phyloP scores from a whole-genome alignment of 2,113 vertebrate species.

The Cairina moschata region DNA sequence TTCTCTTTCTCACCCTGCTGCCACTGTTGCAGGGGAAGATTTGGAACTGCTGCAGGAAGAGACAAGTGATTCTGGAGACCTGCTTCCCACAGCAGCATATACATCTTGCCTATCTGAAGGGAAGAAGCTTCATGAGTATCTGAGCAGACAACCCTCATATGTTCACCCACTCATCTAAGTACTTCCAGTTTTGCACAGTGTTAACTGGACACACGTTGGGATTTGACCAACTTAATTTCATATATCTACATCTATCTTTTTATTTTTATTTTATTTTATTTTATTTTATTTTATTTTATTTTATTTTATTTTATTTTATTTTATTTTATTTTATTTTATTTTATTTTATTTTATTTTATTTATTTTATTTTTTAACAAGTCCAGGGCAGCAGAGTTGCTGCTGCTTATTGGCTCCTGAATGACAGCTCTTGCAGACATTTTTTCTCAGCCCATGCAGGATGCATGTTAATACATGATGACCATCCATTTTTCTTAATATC shows the following conservation, averaged over 20 bases:
- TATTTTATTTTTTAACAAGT: background rate
- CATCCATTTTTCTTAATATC: background rate
- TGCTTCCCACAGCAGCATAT: background rate
- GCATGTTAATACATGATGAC: background rate
- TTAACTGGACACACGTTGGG: background rate
- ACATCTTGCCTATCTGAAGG: background rate
- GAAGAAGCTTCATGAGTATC: background rate
- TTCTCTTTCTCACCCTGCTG: background rate
- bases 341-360: no score
- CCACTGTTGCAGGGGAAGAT: background rate
- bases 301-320: background rate
- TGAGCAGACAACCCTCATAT: background rate
- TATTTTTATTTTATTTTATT: background rate
- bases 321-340: background rate
- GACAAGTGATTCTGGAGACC: background rate
- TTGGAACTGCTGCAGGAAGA: background rate
- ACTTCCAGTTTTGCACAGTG: background rate
- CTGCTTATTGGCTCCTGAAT: no score
- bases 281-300: background rate
- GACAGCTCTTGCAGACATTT: background rate
- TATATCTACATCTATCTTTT: background rate
- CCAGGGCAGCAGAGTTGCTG: background rate
- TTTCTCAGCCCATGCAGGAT: background rate
- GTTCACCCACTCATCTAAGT: background rate
- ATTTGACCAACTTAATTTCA: background rate